Evolutionary conservation across 1,140 invertebrate species (phyloP), one percentile per base, ranked within the genome.

Genomic region (Drosophila rufa): DNA sequence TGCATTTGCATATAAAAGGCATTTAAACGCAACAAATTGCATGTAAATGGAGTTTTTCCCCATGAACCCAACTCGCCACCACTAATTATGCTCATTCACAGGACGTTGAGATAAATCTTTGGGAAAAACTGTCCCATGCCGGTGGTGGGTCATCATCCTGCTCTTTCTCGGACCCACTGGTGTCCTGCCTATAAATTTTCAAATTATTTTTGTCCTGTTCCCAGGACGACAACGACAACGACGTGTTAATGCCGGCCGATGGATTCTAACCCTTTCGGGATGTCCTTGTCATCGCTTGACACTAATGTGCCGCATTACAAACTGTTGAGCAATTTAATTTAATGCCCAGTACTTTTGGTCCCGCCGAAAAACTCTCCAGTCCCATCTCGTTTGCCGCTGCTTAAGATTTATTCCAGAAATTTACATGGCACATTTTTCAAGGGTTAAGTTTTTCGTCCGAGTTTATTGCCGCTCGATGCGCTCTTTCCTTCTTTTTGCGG

Each of bases 311-410:
- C 90, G 90, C 90, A 92, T 91, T 91, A 91, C 90, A 91, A 91
- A 91, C 91, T 91, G 90, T 92, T 90, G 83, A 91, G 90, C 90
- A 91, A 91, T 91, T 91, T 90, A 92, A 90, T 90, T 91, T 91
- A 92, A 91, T 92, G 90, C 79, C 51, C 40, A 69, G 55, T 82
- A 48, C 43, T 48, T 57, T 9, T 40, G 53, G 66, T 46, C 68
- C 46, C 55, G 30, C 53, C 58, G 53, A 57, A 43, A 56, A 43
- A 56, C 77, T 55, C 68, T 74, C 8, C 33, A 67, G 69, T 62
- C 48, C 48, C 59, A 51, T 45, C 79, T 64, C 51, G 51, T 82
- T 64, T 65, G 47, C 64, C 46, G 56, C 66, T 55, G 48, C 78
- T 69, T 74, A 75, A 90, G 86, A 90, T 90, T 90, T 90, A 90